These are phyloP conservation scores for Lindbergichthys nudifrons DNA, from an alignment of 2,797 vertebrate species.

Conservation along the genomic window DNA sequence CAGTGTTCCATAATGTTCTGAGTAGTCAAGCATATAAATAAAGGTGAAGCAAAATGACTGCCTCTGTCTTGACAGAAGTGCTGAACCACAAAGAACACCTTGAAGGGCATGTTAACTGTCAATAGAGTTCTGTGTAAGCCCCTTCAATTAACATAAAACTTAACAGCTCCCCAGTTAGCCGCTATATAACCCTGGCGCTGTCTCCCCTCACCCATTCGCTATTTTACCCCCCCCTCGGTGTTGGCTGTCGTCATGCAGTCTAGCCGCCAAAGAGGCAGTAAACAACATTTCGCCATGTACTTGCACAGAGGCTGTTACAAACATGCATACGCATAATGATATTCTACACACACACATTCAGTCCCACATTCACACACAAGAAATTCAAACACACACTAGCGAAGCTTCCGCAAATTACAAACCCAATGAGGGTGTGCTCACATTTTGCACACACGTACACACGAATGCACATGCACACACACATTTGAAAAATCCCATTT, in stretches of 20 bases:
- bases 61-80: slow-evolving; percentile 96
- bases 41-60: slow-evolving; percentile 96
- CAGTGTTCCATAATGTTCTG: slow-evolving; percentile 89
- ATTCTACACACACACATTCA: slow-evolving; percentile 60
- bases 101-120: slow-evolving; percentile 91
- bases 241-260: slow-evolving; percentile 72
- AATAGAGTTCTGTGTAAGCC: slow-evolving; percentile 87
- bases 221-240: slow-evolving; percentile 37
- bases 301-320: slow-evolving; percentile 71
- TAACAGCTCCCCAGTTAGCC: slow-evolving; percentile 82
- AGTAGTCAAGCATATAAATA: slow-evolving; percentile 98
- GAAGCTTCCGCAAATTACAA: slow-evolving; percentile 70
- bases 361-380: slow-evolving; percentile 52
- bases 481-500: slow-evolving; percentile 82
- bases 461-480: slow-evolving; percentile 51
- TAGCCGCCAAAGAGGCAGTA: slow-evolving; percentile 69
- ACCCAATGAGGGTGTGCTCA: slow-evolving; percentile 62
- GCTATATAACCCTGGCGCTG: slow-evolving; percentile 74
- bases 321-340: slow-evolving; percentile 75
- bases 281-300: slow-evolving; percentile 80
- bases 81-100: slow-evolving; percentile 96
- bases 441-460: slow-evolving; percentile 35
- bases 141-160: slow-evolving; percentile 89
- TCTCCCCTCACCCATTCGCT: slow-evolving; percentile 63
- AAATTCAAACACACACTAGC: slow-evolving; percentile 65